These are phyloP conservation scores for Trachelus troglodyta DNA, from an alignment of 2,888 invertebrate species.

Conservation along the genomic window DNA sequence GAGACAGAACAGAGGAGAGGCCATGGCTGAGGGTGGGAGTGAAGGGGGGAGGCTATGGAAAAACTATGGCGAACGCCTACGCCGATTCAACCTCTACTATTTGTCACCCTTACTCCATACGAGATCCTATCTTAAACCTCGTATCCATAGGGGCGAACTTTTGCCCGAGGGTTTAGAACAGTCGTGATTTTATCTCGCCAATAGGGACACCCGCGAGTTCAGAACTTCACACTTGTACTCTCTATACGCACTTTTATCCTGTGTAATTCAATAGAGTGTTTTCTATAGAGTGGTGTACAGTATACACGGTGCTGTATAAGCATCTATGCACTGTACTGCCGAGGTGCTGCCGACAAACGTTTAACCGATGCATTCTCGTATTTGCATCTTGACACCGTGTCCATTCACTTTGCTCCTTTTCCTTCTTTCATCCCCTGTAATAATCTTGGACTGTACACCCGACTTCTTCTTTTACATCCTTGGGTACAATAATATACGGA, in stretches of 20 bases:
- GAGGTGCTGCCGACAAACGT: not conserved
- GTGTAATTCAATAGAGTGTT: not conserved
- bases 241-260: not conserved
- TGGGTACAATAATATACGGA: not conserved
- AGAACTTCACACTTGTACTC: not conserved
- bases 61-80: constrained; percentile 9
- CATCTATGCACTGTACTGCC: not conserved
- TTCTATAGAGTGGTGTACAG: not conserved
- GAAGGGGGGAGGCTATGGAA: constrained; percentile 1
- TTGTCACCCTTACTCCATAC: constrained; percentile 13
- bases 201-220: not conserved
- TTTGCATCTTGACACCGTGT: not conserved
- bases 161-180: not conserved
- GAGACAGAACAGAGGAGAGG: constrained; percentile 10
- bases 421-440: not conserved
- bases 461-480: not conserved
- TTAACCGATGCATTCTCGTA: not conserved
- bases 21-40: not conserved
- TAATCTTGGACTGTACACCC: not conserved
- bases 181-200: not conserved
- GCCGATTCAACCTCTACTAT: constrained; percentile 8
- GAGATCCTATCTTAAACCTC: not conserved
- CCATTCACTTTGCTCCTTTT: not conserved
- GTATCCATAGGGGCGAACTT: not conserved
- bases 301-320: not conserved